Conservation (phyloP, 2,797 vertebrate genomes). For the Pseudocheirus occidentalis region DNA sequence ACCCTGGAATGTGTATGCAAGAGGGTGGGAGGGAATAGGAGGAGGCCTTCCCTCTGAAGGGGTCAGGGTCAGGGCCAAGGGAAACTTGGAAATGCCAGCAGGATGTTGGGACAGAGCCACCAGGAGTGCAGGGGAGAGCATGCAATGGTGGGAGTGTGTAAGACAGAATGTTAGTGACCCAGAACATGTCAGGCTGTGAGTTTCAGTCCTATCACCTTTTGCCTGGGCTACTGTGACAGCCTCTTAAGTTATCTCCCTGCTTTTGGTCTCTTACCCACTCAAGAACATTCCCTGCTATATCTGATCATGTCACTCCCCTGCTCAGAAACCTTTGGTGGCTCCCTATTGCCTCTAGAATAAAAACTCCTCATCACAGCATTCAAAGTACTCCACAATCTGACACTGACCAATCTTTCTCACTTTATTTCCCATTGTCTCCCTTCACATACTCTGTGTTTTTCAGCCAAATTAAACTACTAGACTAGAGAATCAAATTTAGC, state of each 20-base stretch:
- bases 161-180: not conserved
- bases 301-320: not conserved
- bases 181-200: not conserved
- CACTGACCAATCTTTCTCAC: not conserved
- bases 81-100: conserved; percentile 75
- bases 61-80: conserved; percentile 59
- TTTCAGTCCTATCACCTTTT: not conserved
- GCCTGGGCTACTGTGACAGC: not conserved
- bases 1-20: conserved; percentile 61
- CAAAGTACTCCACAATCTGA: not conserved
- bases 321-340: not conserved
- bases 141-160: not conserved
- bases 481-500: not conserved
- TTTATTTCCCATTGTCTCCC: not conserved
- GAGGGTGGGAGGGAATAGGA: not conserved
- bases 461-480: not conserved
- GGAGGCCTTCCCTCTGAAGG: not conserved
- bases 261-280: not conserved
- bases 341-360: not conserved
- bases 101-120: not conserved
- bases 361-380: not conserved
- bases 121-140: not conserved
- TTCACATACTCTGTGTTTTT: not conserved
- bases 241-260: not conserved
- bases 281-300: not conserved